Conservation (phyloP, 2,888 invertebrate genomes). For the Apamea anceps region DNA sequence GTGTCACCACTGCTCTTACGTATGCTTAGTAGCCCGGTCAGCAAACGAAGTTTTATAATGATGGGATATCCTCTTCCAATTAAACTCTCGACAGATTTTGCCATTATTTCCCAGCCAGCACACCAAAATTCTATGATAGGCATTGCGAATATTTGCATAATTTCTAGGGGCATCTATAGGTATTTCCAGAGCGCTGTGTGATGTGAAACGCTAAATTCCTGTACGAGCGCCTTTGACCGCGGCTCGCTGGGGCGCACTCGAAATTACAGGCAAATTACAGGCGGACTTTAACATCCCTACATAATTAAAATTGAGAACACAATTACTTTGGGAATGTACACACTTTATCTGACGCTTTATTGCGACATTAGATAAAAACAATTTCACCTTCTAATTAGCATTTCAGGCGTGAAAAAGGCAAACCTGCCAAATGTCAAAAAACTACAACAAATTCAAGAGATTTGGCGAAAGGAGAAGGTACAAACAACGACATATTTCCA, state of each 20-base stretch:
- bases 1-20: background rate
- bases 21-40: background rate
- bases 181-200: constrained; percentile 20
- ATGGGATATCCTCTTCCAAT: background rate
- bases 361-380: background rate
- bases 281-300: constrained; percentile 20
- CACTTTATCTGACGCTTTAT: constrained; percentile 31
- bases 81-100: too few relatives aligned
- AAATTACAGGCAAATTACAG: constrained; percentile 48
- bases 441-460: background rate
- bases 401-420: background rate
- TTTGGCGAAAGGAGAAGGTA: background rate
- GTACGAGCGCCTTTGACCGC: constrained; percentile 45
- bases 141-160: constrained; percentile 5
- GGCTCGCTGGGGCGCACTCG: background rate
- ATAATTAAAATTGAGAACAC: constrained; percentile 52
- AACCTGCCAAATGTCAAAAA: background rate
- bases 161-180: constrained; percentile 7
- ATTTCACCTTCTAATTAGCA: background rate
- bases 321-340: constrained; percentile 30
- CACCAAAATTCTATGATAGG: background rate
- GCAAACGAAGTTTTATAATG: background rate
- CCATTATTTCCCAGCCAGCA: background rate
- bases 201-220: constrained; percentile 52
- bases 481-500: too few relatives aligned